Evolutionary conservation across 2,888 invertebrate genomes (phyloP), one percentile per base, ranked within the genome.

Genomic region (Oscheius sp.): DNA sequence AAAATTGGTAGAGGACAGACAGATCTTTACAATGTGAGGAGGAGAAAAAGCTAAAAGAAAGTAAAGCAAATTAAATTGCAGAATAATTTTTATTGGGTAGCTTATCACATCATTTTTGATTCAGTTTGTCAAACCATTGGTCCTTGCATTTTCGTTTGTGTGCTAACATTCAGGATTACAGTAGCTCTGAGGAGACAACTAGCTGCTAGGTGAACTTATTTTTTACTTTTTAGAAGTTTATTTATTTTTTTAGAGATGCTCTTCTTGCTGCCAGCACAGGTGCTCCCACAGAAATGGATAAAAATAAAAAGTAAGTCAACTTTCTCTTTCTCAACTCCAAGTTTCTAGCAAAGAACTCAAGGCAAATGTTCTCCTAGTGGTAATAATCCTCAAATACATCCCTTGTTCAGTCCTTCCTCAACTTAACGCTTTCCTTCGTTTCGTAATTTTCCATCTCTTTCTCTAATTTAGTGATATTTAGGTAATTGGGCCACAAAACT

Each of bases 41-140:
- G n/a, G n/a, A n/a, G n/a, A n/a, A n/a, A n/a, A n/a, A n/a, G 4
- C 42, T 12, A 48, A 48, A 48, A 48, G 25, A n/a, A n/a, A n/a
- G n/a, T 12, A 3, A 6, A 6, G 20, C 23, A 3, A 2, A 25
- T 20, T 48, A 12, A 3, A 6, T 25, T 25, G 5, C 12, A 48
- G 55, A 55, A 34, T 20, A 55, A 33, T 12, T n/a, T 55, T 20
- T 55, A 55, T 34, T 55, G 55, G 55, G 33, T n/a, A 10, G 15
- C 23, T 20, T 55, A 55, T n/a, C 15, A 34, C 6, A 34, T 55
- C 20, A n/a, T 33, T 20, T 12, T 55, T 2, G 25, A 34, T 12
- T 31, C 8, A n/a, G 8, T 23, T 5, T 55, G 33, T 1, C 34
- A 34, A n/a, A 15, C 37, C 6, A 34, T 55, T 17, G 34, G 33